Evolutionary conservation across 1,140 invertebrate genomes (phyloP).

Genomic region (Leptopilina boulardi): DNA sequence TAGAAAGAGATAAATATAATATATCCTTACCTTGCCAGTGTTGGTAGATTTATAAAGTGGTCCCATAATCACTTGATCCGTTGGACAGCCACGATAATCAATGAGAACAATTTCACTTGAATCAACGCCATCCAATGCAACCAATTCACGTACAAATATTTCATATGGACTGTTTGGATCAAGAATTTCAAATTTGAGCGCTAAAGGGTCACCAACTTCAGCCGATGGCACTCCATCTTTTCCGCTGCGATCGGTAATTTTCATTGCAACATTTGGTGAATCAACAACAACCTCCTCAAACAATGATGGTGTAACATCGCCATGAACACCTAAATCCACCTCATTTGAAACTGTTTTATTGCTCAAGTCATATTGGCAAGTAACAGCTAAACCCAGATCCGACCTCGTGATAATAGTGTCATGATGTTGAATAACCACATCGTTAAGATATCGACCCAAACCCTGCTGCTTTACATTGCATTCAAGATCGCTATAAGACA

Average conservation of each 20-base stretch:
- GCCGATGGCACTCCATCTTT: conserved; percentile 88
- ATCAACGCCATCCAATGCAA: conserved; percentile 95
- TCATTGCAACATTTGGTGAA: conserved; percentile 95
- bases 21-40: conserved; percentile 85
- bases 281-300: conserved; percentile 92
- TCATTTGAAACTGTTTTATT: conserved; percentile 96
- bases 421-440: conserved; percentile 95
- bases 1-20: conserved; percentile 18
- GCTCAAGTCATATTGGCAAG: conserved; percentile 94
- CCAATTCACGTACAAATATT: conserved; percentile 94
- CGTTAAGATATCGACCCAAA: conserved; percentile 89
- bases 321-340: conserved; percentile 91
- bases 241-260: conserved; percentile 90
- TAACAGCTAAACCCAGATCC: conserved; percentile 92
- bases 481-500: conserved; percentile 94
- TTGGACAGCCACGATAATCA: conserved; percentile 93
- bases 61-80: conserved; percentile 95
- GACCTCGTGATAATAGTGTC: conserved; percentile 96
- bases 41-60: conserved; percentile 88
- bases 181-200: conserved; percentile 93
- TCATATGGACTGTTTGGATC: conserved; percentile 95
- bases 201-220: conserved; percentile 92
- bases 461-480: conserved; percentile 92
- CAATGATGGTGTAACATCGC: conserved; percentile 87
- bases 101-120: conserved; percentile 94